Conservation (phyloP, 1,140 invertebrate genomes). For the Macrocentrus cingulum region DNA sequence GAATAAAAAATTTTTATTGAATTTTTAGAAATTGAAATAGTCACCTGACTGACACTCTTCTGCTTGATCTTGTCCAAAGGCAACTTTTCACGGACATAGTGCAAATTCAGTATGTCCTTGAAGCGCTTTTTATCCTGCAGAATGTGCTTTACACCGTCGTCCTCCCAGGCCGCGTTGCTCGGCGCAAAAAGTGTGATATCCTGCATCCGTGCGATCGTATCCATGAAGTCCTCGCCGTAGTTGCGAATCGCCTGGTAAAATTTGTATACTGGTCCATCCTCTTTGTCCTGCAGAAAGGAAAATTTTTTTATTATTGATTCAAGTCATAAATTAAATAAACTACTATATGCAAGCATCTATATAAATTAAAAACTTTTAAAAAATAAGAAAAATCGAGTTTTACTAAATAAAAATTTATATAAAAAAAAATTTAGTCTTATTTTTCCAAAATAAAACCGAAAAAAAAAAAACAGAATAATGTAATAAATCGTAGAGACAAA, state of each 20-base stretch:
- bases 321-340: too few relatives aligned
- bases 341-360: too few relatives aligned
- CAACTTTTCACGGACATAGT: conserved; percentile 73
- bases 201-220: conserved; percentile 67
- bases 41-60: conserved; percentile 71
- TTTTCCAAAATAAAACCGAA: too few relatives aligned
- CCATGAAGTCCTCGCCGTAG: conserved; percentile 72
- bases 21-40: too few relatives aligned
- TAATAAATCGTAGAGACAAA: too few relatives aligned
- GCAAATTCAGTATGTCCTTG: conserved; percentile 76
- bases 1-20: too few relatives aligned
- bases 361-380: too few relatives aligned
- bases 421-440: too few relatives aligned
- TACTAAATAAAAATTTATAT: too few relatives aligned
- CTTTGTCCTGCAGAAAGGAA: conserved; percentile 64
- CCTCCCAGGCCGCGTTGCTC: conserved; percentile 79
- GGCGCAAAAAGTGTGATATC: conserved; percentile 87
- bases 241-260: conserved; percentile 80
- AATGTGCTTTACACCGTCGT: conserved; percentile 69
- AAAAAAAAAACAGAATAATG: too few relatives aligned
- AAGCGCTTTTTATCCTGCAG: conserved; percentile 70
- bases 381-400: too few relatives aligned
- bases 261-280: conserved; percentile 78
- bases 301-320: conserved; percentile 4
- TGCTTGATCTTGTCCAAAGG: conserved; percentile 75